A percentile compares a stretch with the other conserved stretches of the same genome.
phyloP scores from a whole-genome alignment of 2,888 invertebrate genomes.

The Aspidiotus rigidus region DNA sequence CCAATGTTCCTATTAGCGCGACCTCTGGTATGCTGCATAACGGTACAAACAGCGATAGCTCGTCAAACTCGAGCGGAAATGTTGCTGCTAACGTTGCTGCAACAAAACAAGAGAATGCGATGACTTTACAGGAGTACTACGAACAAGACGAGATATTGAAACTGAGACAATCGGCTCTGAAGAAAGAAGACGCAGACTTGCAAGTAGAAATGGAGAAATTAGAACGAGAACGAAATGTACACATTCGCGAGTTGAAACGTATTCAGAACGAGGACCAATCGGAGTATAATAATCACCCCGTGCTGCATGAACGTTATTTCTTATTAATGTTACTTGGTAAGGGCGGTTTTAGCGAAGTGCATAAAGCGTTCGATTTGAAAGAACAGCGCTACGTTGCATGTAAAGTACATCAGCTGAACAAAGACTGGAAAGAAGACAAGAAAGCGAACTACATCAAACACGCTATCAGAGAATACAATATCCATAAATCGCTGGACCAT shows the following conservation, averaged over 20 bases:
- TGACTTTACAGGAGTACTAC: slow-evolving; percentile 89
- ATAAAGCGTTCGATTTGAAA: slow-evolving; percentile 97
- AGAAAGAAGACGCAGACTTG: slow-evolving; percentile 96
- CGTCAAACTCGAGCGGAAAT: slow-evolving; percentile 40
- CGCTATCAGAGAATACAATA: slow-evolving; percentile 98
- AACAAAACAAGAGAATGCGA: slow-evolving; percentile 57
- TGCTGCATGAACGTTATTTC: slow-evolving; percentile 64
- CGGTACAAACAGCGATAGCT: slow-evolving; percentile 37
- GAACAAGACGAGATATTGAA: slow-evolving; percentile 99
- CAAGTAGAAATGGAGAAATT: slow-evolving; percentile 97
- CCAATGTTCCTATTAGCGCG: slow-evolving; percentile 38
- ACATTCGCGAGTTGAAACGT: slow-evolving; percentile 96
- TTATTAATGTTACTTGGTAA: slow-evolving; percentile 95
- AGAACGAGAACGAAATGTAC: slow-evolving; percentile 93
- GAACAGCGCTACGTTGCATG: slow-evolving; percentile 99
- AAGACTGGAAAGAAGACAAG: slow-evolving; percentile 99
- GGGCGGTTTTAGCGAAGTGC: slow-evolving; percentile 91
- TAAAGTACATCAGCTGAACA: slow-evolving; percentile 99
- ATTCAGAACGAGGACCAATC: slow-evolving; percentile 99
- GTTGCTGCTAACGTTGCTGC: slow-evolving; percentile 1
- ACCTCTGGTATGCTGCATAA: slow-evolving; percentile 43
- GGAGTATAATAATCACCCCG: slow-evolving; percentile 96
- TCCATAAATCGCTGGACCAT: slow-evolving; percentile 98
- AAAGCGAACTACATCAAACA: slow-evolving; percentile 99
- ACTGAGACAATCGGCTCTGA: slow-evolving; percentile 90